Evolutionary conservation across 2,888 invertebrate genomes (phyloP), one percentile per base, ranked within the genome.

Genomic region (Lasius platythorax): DNA sequence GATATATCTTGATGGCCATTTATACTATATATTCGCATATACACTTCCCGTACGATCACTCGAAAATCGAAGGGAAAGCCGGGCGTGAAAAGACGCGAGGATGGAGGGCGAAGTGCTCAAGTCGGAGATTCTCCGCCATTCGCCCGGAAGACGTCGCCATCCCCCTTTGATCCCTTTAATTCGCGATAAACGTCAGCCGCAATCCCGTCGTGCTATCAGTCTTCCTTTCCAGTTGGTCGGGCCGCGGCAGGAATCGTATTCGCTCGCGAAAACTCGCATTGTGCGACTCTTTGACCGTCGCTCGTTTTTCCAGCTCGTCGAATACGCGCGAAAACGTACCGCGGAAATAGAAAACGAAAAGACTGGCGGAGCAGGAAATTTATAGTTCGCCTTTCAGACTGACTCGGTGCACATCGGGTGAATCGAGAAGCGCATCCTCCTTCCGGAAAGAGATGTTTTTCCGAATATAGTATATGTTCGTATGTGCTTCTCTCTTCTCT

Each of bases 151-250:
- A 63, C 30, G n/a, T 33, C 33, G n/a, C 50, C 64, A 46, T 82
- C 33, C 37, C 73, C 40, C 30, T 64, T 40, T 53, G 76, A 82
- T 75, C 53, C 76, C 75, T 82, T 82, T 82, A 75, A 82, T 82
- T 82, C 64, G n/a, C 66, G 76, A 82, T 82, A 76, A 82, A 75
- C 56, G 75, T 82, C 75, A 40, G 9, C 30, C 64, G 37, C 40
- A 82, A 82, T 68, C 56, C 11, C 18, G 61, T 8, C 18, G 33
- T 11, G 18, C 72, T 46, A 70, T 61, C 46, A 23, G 9, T 79
- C 70, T 61, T 70, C 28, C n/a, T 23, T 61, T 61, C 43, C 28
- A 11, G 15, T 12, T 3, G 18, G 50, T 50, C 15, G 40, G 2
- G 18, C 43, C 23, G n/a, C 6, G 53, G 37, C 28, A 50, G 78